Evolutionary conservation across 2,113 vertebrate genomes (phyloP).

Genomic region (Chloroceryle aenea): DNA sequence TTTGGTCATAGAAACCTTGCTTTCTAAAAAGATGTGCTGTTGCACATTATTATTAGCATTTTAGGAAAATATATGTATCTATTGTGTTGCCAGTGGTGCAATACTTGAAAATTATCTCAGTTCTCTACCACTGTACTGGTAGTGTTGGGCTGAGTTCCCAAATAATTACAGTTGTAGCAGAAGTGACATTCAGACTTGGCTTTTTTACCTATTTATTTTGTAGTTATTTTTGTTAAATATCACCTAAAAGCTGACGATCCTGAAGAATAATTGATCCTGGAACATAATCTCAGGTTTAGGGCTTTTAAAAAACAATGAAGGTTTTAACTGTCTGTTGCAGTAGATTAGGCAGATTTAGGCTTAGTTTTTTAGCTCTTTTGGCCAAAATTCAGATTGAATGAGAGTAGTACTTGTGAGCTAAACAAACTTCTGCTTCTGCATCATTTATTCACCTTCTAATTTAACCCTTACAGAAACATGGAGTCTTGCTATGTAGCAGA

Average conservation of each 20-base stretch:
- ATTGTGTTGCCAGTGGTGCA: neutral
- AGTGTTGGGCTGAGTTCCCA: neutral
- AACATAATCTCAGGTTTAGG: neutral
- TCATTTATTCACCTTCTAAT: neutral
- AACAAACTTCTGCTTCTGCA: neutral
- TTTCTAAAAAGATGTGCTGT: neutral
- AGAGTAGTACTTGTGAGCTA: neutral
- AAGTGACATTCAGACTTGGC: neutral
- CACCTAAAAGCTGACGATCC: rapidly evolving
- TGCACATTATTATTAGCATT: neutral
- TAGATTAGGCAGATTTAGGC: neutral
- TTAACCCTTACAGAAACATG: slow-evolving; percentile 14
- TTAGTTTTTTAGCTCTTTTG: neutral
- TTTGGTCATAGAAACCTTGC: neutral
- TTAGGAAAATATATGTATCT: neutral
- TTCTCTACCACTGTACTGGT: neutral
- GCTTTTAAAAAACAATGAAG: neutral
- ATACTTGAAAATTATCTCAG: neutral
- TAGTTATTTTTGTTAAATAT: neutral
- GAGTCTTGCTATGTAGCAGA: neutral
- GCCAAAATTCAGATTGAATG: neutral
- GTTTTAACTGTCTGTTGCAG: neutral
- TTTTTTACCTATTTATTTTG: neutral
- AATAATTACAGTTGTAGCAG: neutral
- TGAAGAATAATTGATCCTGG: neutral